These are phyloP conservation scores for Myotis davidii DNA, from an alignment of 2,113 vertebrate species.

Conservation along the genomic window DNA sequence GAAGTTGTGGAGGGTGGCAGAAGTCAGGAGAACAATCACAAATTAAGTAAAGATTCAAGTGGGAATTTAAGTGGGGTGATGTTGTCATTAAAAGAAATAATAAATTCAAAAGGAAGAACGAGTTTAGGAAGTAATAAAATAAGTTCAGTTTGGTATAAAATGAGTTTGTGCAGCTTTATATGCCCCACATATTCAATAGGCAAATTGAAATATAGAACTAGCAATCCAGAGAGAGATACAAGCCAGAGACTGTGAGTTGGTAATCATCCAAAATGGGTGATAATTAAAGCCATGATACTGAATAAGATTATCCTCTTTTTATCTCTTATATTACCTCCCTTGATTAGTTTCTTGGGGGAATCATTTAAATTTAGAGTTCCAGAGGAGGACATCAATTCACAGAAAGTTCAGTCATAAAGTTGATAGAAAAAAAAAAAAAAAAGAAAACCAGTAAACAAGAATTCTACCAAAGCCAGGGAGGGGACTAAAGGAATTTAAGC, in stretches of 20 bases:
- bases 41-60: not conserved
- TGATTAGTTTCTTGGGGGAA: not conserved
- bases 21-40: not conserved
- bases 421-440: not conserved
- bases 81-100: constrained; percentile 5
- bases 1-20: not conserved
- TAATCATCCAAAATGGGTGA: not conserved
- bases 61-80: constrained; percentile 20
- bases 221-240: not conserved
- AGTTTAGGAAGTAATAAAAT: not conserved
- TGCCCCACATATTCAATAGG: not conserved
- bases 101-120: constrained; percentile 6
- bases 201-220: not conserved
- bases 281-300: not conserved
- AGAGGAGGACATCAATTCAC: not conserved
- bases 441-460: not conserved
- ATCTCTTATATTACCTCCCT: not conserved
- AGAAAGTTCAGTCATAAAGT: not conserved
- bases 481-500: not conserved
- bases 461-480: not conserved
- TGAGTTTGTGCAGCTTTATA: not conserved
- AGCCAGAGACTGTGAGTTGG: not conserved
- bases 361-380: not conserved
- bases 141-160: not conserved
- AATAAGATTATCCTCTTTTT: not conserved